Percentiles rank a stretch among this genome's conserved stretches.
Conservation (phyloP, 1,140 invertebrate species). For the Aphidius gifuensis region DNA sequence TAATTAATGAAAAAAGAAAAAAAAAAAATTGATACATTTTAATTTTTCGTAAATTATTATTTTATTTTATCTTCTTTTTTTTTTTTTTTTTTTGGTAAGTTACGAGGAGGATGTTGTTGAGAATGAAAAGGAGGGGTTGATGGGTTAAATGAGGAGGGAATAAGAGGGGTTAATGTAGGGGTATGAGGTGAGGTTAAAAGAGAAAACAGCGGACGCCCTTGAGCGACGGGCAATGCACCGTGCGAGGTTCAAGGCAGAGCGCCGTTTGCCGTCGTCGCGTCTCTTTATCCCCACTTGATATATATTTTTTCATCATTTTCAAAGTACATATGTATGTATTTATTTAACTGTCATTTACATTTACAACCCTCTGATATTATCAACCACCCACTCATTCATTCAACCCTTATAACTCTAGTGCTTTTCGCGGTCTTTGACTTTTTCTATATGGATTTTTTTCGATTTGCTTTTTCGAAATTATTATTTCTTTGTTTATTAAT, state of each 20-base stretch:
- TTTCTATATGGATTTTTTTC: background rate
- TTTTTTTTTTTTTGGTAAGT: too few relatives aligned
- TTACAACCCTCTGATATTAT: background rate
- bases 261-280: conserved; percentile 48
- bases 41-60: too few relatives aligned
- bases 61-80: too few relatives aligned
- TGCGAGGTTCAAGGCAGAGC: conserved; percentile 57
- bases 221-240: conserved; percentile 57
- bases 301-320: conserved; percentile 9
- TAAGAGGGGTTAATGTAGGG: conserved; percentile 18
- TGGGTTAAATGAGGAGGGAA: conserved; percentile 22
- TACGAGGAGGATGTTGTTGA: background rate
- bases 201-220: conserved; percentile 52
- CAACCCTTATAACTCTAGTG: too few relatives aligned
- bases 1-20: too few relatives aligned
- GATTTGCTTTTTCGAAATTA: too few relatives aligned
- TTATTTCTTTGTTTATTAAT: background rate
- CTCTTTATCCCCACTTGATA: conserved; percentile 30
- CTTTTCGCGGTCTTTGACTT: background rate
- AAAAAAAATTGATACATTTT: too few relatives aligned
- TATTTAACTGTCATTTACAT: too few relatives aligned
- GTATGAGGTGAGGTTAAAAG: conserved; percentile 27
- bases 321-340: too few relatives aligned
- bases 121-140: conserved; percentile 1
- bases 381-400: background rate